Base-by-base conservation (phyloP, 2,113 vertebrate genomes). In the Piaya cayana region DNA sequence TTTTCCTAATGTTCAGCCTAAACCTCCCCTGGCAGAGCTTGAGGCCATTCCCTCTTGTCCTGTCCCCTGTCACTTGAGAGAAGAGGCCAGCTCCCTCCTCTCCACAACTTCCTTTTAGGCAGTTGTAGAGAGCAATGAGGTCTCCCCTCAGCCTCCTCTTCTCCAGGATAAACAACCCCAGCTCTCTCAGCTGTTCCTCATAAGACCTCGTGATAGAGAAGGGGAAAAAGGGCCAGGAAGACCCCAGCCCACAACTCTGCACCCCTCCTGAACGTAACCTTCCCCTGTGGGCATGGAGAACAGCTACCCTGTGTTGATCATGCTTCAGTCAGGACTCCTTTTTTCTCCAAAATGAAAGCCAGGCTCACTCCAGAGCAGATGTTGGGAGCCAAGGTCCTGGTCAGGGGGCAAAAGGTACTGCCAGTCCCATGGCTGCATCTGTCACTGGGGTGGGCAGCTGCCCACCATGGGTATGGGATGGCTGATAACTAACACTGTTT, bases 131-230 rank as follows among this genome's bases (percentile, higher is more conserved):
- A n/a, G n/a, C n/a, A n/a, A n/a, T n/a, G n/a, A n/a, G n/a, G n/a
- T n/a, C n/a, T n/a, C n/a, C n/a, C n/a, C n/a, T n/a, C n/a, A n/a
- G n/a, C n/a, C n/a, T n/a, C n/a, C n/a, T n/a, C n/a, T n/a, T n/a
- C n/a, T n/a, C n/a, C n/a, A n/a, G n/a, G n/a, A n/a, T n/a, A n/a
- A n/a, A n/a, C n/a, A n/a, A n/a, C n/a, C n/a, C n/a, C n/a, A n/a
- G n/a, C n/a, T n/a, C n/a, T n/a, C n/a, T n/a, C n/a, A n/a, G n/a
- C n/a, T n/a, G n/a, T n/a, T n/a, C n/a, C n/a, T n/a, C n/a, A n/a
- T n/a, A n/a, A n/a, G n/a, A n/a, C n/a, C n/a, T n/a, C n/a, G n/a
- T 29, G 0, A 36, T 19, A 8, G 60, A 30, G 1, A 2, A 34
- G 17, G 8, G 6, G 15, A 0, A 4, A 60, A 59, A 16, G 15